phyloP scores from a whole-genome alignment of 2,797 vertebrate genomes.

The Etheostoma perlongum region DNA sequence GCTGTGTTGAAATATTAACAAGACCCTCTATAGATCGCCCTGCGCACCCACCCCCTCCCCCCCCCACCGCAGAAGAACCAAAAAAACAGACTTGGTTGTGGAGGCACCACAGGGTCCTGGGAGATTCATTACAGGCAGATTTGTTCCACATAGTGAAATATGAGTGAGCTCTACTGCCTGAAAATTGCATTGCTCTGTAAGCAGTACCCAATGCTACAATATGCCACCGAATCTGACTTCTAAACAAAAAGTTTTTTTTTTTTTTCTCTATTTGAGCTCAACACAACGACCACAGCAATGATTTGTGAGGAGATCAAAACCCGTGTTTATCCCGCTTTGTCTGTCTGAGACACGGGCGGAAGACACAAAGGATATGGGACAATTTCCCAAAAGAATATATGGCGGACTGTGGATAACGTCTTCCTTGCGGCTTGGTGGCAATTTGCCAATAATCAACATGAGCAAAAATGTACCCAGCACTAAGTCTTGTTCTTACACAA shows the following conservation, averaged over 20 bases:
- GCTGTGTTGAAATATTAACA: constrained; percentile 65
- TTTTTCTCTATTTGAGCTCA: constrained; percentile 9
- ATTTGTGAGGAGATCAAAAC: constrained; percentile 64
- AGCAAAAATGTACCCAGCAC: background rate
- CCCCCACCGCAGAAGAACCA: constrained; percentile 39
- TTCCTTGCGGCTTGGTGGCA: background rate
- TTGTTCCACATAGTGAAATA: constrained; percentile 81
- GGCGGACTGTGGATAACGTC: background rate
- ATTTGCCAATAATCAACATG: constrained; percentile 20
- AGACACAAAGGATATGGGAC: constrained; percentile 42
- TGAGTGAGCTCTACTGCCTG: constrained; percentile 71
- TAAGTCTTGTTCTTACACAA: background rate
- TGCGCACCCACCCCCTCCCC: too few relatives aligned
- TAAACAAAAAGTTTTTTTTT: constrained; percentile 23
- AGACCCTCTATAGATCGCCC: constrained; percentile 35
- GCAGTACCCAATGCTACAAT: constrained; percentile 54
- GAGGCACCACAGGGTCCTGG: constrained; percentile 71
- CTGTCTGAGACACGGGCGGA: constrained; percentile 30
- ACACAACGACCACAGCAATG: constrained; percentile 60
- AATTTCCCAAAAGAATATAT: constrained; percentile 16
- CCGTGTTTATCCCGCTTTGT: constrained; percentile 59
- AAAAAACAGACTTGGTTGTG: constrained; percentile 55
- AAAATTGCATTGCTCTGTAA: constrained; percentile 73
- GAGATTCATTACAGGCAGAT: constrained; percentile 78
- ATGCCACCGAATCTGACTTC: constrained; percentile 52